phyloP scores from a whole-genome alignment of 2,888 invertebrate species.

The Boloria euphrosyne region DNA sequence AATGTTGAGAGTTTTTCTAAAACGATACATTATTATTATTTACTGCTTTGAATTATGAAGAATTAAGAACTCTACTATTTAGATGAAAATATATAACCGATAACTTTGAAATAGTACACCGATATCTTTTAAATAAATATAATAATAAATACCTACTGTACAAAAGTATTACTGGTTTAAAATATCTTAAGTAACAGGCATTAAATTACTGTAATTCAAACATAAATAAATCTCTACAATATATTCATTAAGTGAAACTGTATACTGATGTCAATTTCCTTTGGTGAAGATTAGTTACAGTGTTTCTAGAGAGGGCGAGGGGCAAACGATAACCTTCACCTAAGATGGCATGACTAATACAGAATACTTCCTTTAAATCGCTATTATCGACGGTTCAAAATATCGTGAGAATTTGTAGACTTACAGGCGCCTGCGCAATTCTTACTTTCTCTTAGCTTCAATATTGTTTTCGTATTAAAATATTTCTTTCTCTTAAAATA shows the following conservation, averaged over 20 bases:
- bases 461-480: too few relatives aligned
- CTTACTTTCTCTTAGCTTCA: background rate
- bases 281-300: constrained; percentile 29
- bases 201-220: constrained; percentile 4
- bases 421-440: background rate
- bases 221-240: background rate
- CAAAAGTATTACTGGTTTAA: too few relatives aligned
- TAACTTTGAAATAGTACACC: too few relatives aligned
- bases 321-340: constrained; percentile 32
- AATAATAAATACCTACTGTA: too few relatives aligned
- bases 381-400: constrained; percentile 25
- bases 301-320: constrained; percentile 28
- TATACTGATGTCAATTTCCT: constrained; percentile 31
- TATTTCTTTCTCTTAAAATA: too few relatives aligned
- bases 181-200: background rate
- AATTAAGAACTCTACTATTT: too few relatives aligned
- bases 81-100: too few relatives aligned
- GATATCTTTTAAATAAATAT: too few relatives aligned
- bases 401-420: constrained; percentile 26
- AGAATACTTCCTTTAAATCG: constrained; percentile 24
- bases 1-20: too few relatives aligned
- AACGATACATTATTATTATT: too few relatives aligned
- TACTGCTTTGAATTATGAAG: too few relatives aligned
- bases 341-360: constrained; percentile 22
- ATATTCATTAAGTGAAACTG: constrained; percentile 21